These are phyloP conservation scores for Empidonax alnorum DNA, from an alignment of 2,113 vertebrate genomes.

Conservation along the genomic window DNA sequence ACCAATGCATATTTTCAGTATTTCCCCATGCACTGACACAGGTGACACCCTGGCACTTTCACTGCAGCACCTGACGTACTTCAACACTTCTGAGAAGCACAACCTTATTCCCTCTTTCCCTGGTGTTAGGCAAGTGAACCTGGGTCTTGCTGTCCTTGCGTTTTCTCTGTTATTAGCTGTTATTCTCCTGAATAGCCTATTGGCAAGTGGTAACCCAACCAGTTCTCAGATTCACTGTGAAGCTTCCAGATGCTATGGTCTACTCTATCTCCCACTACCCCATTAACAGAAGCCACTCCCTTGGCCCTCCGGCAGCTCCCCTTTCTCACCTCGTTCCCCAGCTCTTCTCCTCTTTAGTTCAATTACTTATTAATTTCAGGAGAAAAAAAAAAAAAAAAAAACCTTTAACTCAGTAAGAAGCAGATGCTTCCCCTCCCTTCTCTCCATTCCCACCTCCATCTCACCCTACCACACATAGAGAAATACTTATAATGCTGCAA, in stretches of 20 bases:
- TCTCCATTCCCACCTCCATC: background rate
- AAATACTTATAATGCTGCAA: background rate
- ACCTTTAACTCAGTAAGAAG: background rate
- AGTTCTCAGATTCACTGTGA: background rate
- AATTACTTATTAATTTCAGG: background rate
- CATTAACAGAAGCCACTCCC: background rate
- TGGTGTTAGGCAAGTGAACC: fast-evolving
- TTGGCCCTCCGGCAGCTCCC: background rate
- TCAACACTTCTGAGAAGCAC: background rate
- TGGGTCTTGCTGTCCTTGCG: background rate
- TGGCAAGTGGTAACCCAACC: background rate
- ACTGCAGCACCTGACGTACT: background rate
- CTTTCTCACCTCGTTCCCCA: background rate
- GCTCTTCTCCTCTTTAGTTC: background rate
- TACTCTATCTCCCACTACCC: background rate
- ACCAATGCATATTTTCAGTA: fast-evolving
- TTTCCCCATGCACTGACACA: background rate
- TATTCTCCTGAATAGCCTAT: background rate
- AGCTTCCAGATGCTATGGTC: fast-evolving
- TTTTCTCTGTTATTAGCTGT: background rate
- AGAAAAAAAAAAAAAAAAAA: background rate
- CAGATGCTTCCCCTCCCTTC: background rate
- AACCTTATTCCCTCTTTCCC: background rate
- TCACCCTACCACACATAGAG: background rate
- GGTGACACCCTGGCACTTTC: background rate